A percentile compares a stretch with the other conserved stretches of the same genome.
Evolutionary conservation across 2,113 vertebrate genomes (phyloP).

Genomic region (Pteronura brasiliensis): DNA sequence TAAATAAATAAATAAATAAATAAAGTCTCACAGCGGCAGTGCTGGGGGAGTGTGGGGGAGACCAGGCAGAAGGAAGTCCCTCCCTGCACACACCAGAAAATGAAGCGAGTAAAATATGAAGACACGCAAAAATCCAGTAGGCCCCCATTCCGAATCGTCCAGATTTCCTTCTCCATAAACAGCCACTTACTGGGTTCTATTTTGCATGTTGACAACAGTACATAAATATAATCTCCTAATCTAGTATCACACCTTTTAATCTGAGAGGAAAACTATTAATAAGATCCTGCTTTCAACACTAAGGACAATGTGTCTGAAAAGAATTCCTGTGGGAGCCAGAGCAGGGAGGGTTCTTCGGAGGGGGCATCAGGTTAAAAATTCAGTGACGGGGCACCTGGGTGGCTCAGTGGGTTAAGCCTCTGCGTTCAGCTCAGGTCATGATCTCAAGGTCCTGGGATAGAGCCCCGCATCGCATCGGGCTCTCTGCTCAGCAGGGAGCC

Average conservation of each 20-base stretch:
- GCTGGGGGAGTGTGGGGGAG: not conserved
- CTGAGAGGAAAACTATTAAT: not conserved
- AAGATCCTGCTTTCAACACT: not conserved
- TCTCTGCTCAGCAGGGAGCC: too few relatives aligned
- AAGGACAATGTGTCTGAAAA: not conserved
- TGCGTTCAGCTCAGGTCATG: too few relatives aligned
- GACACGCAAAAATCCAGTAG: not conserved
- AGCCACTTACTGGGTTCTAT: not conserved
- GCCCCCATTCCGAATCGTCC: not conserved
- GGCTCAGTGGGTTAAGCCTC: too few relatives aligned
- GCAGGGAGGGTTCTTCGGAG: fast-evolving
- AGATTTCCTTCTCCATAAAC: not conserved
- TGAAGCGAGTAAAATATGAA: not conserved
- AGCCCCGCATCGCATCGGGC: too few relatives aligned
- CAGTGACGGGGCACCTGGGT: not conserved
- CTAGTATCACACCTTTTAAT: not conserved
- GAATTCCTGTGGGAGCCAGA: not conserved
- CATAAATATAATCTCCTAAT: not conserved
- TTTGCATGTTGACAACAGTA: not conserved
- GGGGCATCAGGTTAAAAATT: not conserved
- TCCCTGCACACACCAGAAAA: not conserved
- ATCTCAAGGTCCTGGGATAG: too few relatives aligned
- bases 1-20: not conserved
- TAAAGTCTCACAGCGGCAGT: not conserved
- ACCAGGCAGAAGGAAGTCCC: not conserved